Evolutionary conservation across 64 coral and sea anemone species (phyloP), one percentile per base, ranked within the genome.

Genomic region (Hydrozoanthus tunicans): DNA sequence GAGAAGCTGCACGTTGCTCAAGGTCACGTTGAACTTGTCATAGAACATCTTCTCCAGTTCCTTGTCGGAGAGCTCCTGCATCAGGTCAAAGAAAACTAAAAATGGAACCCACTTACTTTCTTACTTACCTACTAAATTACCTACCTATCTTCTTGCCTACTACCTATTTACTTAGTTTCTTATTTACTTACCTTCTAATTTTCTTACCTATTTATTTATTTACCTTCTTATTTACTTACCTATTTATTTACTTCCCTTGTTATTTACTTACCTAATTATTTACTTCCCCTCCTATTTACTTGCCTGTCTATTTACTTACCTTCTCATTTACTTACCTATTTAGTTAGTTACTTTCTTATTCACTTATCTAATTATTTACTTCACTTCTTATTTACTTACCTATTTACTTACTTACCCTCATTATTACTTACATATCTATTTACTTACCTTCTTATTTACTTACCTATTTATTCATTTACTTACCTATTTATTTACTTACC

Each of bases 31-130:
- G 64, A 95, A 98, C 89, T 95, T 93, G 58, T 95, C 96, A 78
- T 94, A 98, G 58, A 98, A 93, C 96, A 98, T 95, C 52, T 91
- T 77, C 20, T 93, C 96, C 14, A 98, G 74, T 78, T 98, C 91
- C 62, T 59, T 77, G 79, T 93, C 77, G 4, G 93, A 86, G 53
- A 79, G 89, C 82, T 95, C 60, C 96, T 98, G 17, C 24, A 84
- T 80, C 17, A 76, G 73, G 13, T 43, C 62, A 71, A 59, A 58
- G 55, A 56, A 56, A 85, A 57, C 72, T 51, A 51, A 82, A 66
- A 53, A 15, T 66, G 64, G 17, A 66, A 66, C 12, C 51, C 5
- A 76, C 6, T 51, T 4, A 76, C 32, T 53, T 76, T 9, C 32
- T 54, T 14, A 5, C 73, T 76, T 54, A 15, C 73, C 53, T 14